These are phyloP conservation scores for Anoura caudifer DNA, from an alignment of 2,113 vertebrate genomes.

Conservation along the genomic window DNA sequence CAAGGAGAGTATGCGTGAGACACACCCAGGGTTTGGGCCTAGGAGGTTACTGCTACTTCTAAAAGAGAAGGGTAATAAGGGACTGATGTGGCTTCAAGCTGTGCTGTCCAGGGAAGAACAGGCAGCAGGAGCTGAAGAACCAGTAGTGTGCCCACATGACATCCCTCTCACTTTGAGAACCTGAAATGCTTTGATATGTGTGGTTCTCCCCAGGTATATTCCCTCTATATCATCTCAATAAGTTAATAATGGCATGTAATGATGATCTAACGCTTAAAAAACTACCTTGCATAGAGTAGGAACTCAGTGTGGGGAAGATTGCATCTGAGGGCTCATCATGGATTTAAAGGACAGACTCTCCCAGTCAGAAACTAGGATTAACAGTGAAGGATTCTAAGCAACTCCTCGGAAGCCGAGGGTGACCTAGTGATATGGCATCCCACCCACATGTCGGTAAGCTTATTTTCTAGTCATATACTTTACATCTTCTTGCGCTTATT, in stretches of 20 bases:
- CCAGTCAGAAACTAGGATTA: not conserved
- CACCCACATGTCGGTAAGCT: not conserved
- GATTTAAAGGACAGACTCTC: not conserved
- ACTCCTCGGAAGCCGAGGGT: not conserved
- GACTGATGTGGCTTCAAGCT: not conserved
- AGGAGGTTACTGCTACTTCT: not conserved
- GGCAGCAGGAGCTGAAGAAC: not conserved
- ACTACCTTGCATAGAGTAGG: not conserved
- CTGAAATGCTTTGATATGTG: not conserved
- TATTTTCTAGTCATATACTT: not conserved
- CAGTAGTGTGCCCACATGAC: rapidly evolving
- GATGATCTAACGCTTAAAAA: not conserved
- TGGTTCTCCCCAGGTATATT: not conserved
- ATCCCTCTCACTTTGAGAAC: not conserved
- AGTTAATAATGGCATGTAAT: not conserved
- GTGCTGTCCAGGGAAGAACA: not conserved
- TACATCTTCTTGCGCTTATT: not conserved
- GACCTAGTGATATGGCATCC: not conserved
- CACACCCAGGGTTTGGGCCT: not conserved
- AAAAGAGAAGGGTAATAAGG: not conserved
- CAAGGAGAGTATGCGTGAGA: not conserved
- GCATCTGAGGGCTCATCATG: not conserved
- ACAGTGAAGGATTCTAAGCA: not conserved
- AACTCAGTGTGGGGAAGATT: not conserved
- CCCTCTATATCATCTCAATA: not conserved